Evolutionary conservation across 1,140 invertebrate genomes (phyloP).

Genomic region (Microvelia longipes): DNA sequence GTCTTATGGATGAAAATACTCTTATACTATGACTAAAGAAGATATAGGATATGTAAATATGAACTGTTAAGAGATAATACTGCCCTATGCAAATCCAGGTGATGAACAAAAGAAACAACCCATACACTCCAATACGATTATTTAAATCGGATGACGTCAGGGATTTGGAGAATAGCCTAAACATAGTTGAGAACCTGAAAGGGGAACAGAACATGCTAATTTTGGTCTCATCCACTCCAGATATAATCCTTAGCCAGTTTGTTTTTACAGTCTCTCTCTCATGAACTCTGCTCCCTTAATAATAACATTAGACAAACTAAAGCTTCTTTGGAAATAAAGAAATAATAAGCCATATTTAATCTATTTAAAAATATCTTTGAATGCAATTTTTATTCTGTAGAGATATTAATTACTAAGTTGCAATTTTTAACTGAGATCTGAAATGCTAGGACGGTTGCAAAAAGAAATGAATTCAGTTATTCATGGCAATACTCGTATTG

Average conservation of each 20-base stretch:
- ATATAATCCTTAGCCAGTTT: neutral
- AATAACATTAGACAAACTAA: neutral
- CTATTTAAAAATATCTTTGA: too few relatives aligned
- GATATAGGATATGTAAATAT: too few relatives aligned
- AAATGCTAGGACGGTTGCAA: too few relatives aligned
- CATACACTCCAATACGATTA: constrained; percentile 15
- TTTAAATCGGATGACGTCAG: constrained; percentile 12
- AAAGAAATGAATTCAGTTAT: too few relatives aligned
- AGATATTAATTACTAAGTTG: too few relatives aligned
- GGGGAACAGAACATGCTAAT: neutral
- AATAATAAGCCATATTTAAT: too few relatives aligned
- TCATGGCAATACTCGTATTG: too few relatives aligned
- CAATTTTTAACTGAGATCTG: too few relatives aligned
- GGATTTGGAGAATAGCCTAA: constrained; percentile 12
- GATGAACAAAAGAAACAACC: neutral
- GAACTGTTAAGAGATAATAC: neutral
- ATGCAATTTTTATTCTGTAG: too few relatives aligned
- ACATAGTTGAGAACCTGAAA: neutral
- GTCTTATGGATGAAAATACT: too few relatives aligned
- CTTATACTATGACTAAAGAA: too few relatives aligned
- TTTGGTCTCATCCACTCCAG: neutral
- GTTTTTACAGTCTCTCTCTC: neutral
- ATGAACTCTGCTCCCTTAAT: neutral
- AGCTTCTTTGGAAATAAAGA: too few relatives aligned
- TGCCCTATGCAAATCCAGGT: neutral